A percentile compares a stretch with the other conserved stretches of the same genome.
phyloP scores from a whole-genome alignment of 2,888 invertebrate genomes.

The Hipparchia sbordonii region DNA sequence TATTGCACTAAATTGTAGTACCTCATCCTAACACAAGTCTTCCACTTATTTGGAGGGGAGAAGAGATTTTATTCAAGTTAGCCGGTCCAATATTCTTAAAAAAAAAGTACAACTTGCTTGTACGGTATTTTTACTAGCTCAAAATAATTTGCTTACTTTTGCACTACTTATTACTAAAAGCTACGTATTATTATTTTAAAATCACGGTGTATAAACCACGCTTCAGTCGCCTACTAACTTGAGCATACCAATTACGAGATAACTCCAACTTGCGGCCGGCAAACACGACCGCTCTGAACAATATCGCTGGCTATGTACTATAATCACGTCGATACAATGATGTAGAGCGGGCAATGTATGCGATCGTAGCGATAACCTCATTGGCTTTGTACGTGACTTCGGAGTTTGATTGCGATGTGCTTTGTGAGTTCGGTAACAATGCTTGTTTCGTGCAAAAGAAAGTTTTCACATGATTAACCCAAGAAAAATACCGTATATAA shows the following conservation, averaged over 20 bases:
- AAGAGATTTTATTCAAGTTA: too few relatives aligned
- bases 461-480: constrained; percentile 7
- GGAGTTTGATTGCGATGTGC: constrained; percentile 19
- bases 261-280: background rate
- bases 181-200: background rate
- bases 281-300: constrained; percentile 9
- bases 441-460: constrained; percentile 11
- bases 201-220: background rate
- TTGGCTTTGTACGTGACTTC: constrained; percentile 24
- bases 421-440: constrained; percentile 16
- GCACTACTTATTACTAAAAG: background rate
- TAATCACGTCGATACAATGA: constrained; percentile 8
- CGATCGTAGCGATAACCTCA: constrained; percentile 16
- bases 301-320: constrained; percentile 4
- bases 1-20: background rate
- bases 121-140: background rate
- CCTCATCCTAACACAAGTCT: too few relatives aligned
- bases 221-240: background rate
- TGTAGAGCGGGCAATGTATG: constrained; percentile 22
- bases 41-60: too few relatives aligned
- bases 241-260: constrained; percentile 5
- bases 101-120: too few relatives aligned
- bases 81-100: too few relatives aligned
- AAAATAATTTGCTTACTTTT: background rate
- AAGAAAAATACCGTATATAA: background rate